Evolutionary conservation across 2,888 invertebrate genomes (phyloP).

Genomic region (Pteria penguin): DNA sequence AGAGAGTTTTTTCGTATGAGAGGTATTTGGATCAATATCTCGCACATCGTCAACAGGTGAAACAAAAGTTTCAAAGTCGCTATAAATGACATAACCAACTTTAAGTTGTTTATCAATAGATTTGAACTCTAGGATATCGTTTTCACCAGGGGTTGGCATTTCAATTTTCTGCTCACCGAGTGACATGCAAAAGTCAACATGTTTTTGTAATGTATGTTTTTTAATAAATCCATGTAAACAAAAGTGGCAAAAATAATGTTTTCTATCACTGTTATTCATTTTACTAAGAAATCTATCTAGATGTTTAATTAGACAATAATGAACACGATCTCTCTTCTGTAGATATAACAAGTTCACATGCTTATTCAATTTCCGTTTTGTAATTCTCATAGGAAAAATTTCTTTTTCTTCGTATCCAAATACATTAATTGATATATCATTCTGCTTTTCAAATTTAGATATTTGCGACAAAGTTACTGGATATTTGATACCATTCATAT

Average conservation of each 20-base stretch:
- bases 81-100: too few species aligned
- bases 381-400: conserved; percentile 40
- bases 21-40: not conserved
- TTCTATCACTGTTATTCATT: conserved; percentile 11
- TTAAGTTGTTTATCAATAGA: too few species aligned
- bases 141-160: conserved; percentile 37
- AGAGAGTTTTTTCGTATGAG: too few species aligned
- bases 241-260: conserved; percentile 38
- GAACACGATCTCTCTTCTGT: too few species aligned
- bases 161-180: conserved; percentile 42
- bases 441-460: conserved; percentile 43
- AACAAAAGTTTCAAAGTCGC: conserved; percentile 44
- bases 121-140: conserved; percentile 42
- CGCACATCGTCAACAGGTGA: conserved; percentile 25
- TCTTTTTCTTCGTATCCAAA: conserved; percentile 46
- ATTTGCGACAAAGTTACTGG: conserved; percentile 39
- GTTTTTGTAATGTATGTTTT: conserved; percentile 26
- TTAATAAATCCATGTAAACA: conserved; percentile 44
- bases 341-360: conserved; percentile 47
- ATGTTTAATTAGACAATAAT: too few species aligned
- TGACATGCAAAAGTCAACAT: conserved; percentile 31
- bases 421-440: conserved; percentile 46
- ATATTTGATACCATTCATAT: conserved; percentile 41
- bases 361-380: too few species aligned
- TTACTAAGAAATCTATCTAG: conserved; percentile 43